These are phyloP conservation scores for Hippocampus guttulatus DNA, from an alignment of 2,113 vertebrate genomes.

Conservation along the genomic window DNA sequence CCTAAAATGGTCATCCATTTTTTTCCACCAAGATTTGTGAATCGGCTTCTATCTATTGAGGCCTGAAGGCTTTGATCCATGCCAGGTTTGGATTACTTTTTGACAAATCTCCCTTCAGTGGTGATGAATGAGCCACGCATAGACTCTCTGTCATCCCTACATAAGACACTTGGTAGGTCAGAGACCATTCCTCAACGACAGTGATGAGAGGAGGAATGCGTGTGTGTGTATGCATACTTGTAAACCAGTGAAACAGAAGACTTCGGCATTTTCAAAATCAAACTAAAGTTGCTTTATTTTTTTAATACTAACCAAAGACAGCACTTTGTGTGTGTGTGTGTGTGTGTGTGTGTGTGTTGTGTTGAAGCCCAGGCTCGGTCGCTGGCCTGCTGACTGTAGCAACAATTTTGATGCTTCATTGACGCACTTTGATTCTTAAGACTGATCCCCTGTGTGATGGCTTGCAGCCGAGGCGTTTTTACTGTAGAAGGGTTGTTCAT, in stretches of 20 bases:
- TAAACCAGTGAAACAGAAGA: not conserved
- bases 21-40: conserved; percentile 5
- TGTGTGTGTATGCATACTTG: conserved; percentile 17
- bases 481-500: not conserved
- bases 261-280: not conserved
- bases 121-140: conserved; percentile 59
- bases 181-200: conserved; percentile 2
- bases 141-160: conserved; percentile 45
- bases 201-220: not conserved
- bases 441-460: not conserved
- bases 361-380: not conserved
- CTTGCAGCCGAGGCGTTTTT: not conserved
- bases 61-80: conserved; percentile 47
- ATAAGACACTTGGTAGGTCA: conserved; percentile 40
- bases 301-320: not conserved
- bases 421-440: too few relatives aligned
- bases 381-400: too few relatives aligned
- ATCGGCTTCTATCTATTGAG: conserved; percentile 17
- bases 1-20: conserved; percentile 1
- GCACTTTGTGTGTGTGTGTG: too few relatives aligned
- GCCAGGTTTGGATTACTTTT: conserved; percentile 35
- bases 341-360: too few relatives aligned
- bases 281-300: not conserved
- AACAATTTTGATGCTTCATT: too few relatives aligned
- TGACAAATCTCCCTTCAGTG: conserved; percentile 29